A percentile compares a stretch with the other conserved stretches of the same genome.
Conservation (phyloP, 53 echinoderm and acorn worm species). For the Antedon mediterranea region DNA sequence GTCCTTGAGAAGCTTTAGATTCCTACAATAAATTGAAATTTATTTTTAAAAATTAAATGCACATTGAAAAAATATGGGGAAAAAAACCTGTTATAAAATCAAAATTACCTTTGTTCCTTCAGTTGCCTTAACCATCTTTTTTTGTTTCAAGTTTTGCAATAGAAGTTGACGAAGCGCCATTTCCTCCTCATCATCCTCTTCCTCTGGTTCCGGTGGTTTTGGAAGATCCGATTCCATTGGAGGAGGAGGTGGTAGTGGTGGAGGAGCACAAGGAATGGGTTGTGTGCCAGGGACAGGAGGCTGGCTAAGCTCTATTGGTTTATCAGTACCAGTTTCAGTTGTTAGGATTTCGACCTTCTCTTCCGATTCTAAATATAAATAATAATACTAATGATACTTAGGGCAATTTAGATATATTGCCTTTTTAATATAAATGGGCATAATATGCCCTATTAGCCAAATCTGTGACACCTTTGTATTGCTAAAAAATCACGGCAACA, state of each 20-base stretch:
- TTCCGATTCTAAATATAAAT: not conserved
- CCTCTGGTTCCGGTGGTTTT: conserved; percentile 3
- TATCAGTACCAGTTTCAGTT: not conserved
- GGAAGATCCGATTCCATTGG: not conserved
- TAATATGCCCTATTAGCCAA: too few species aligned
- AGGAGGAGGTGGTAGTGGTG: not conserved
- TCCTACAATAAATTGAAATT: not conserved
- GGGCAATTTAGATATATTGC: too few species aligned
- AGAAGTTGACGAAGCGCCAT: conserved; percentile 56
- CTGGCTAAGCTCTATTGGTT: not conserved
- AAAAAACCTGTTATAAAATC: too few species aligned
- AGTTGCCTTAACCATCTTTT: conserved; percentile 37
- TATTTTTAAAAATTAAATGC: too few species aligned
- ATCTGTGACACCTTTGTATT: too few species aligned
- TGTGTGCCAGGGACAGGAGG: not conserved
- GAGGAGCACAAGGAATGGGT: not conserved
- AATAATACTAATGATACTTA: too few species aligned
- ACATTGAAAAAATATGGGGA: too few species aligned
- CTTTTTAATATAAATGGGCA: too few species aligned
- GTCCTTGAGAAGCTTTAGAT: not conserved
- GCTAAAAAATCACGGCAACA: too few species aligned
- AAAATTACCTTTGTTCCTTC: conserved; percentile 13
- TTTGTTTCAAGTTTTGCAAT: conserved; percentile 40
- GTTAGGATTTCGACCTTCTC: not conserved
- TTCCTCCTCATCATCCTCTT: conserved; percentile 46